phyloP scores from a whole-genome alignment of 2,888 invertebrate genomes.

The Tineola bisselliella region DNA sequence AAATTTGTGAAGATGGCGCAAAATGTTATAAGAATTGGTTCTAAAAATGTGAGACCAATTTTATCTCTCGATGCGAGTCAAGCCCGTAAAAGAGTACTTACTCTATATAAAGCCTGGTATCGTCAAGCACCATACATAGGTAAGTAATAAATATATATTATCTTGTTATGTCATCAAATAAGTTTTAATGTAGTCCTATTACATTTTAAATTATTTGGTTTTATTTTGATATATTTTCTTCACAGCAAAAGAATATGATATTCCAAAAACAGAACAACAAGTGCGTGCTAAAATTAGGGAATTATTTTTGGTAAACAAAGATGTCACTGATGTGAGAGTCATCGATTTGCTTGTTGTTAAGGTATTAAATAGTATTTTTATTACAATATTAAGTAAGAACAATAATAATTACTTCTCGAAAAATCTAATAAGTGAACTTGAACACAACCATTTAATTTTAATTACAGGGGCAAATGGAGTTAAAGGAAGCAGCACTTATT shows the following conservation, averaged over 20 bases:
- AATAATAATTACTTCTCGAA: too few relatives aligned
- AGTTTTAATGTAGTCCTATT: too few relatives aligned
- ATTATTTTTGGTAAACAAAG: conserved; percentile 77
- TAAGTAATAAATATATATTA: conserved; percentile 51
- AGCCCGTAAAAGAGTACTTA: conserved; percentile 83
- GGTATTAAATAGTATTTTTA: conserved; percentile 55
- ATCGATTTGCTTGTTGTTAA: conserved; percentile 92
- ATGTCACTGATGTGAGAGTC: conserved; percentile 83
- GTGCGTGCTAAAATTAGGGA: conserved; percentile 79
- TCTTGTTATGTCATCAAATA: conserved; percentile 19
- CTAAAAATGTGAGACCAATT: conserved; percentile 83
- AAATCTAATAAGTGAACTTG: too few relatives aligned
- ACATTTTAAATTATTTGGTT: not conserved
- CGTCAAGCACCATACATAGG: conserved; percentile 90
- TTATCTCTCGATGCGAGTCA: conserved; percentile 81
- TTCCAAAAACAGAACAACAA: conserved; percentile 75
- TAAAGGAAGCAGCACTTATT: conserved; percentile 83
- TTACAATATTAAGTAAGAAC: not conserved
- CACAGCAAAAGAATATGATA: conserved; percentile 82
- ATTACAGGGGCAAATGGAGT: conserved; percentile 92
- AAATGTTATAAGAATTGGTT: conserved; percentile 12
- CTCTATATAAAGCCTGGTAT: conserved; percentile 94
- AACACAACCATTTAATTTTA: conserved; percentile 3
- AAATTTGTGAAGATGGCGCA: not conserved
- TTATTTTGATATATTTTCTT: conserved; percentile 2